phyloP scores from a whole-genome alignment of 2,888 invertebrate genomes.

The Lathronympha strigana region DNA sequence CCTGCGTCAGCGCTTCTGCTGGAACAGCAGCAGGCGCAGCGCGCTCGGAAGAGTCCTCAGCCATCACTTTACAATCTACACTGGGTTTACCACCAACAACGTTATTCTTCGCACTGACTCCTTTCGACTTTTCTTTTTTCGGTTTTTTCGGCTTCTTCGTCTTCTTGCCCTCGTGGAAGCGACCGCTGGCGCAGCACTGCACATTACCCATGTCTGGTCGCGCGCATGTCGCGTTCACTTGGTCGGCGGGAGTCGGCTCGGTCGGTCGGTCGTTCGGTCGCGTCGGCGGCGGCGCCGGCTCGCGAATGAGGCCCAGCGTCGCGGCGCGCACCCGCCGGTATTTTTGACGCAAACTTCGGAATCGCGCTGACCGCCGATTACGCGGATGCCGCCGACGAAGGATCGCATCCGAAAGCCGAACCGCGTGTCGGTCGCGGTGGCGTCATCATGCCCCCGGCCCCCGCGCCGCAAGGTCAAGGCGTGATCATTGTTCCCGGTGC shows the following conservation, averaged over 20 bases:
- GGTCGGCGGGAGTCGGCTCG: constrained; percentile 76
- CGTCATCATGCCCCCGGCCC: constrained; percentile 79
- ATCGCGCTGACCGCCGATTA: constrained; percentile 79
- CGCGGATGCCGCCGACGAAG: constrained; percentile 82
- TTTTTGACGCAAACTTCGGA: constrained; percentile 75
- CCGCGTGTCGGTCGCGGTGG: constrained; percentile 77
- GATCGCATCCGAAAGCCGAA: constrained; percentile 84
- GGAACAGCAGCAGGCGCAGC: constrained; percentile 63
- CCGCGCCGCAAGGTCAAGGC: constrained; percentile 82
- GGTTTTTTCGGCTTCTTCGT: constrained; percentile 67
- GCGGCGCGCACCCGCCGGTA: constrained; percentile 75
- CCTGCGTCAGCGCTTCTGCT: constrained; percentile 56
- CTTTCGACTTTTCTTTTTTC: constrained; percentile 50
- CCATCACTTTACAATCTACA: constrained; percentile 68
- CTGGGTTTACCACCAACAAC: constrained; percentile 67
- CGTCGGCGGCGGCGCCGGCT: constrained; percentile 82
- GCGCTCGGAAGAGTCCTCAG: constrained; percentile 68
- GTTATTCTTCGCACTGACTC: constrained; percentile 67
- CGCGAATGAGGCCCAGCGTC: constrained; percentile 74
- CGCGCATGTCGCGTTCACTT: constrained; percentile 80
- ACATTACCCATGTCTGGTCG: constrained; percentile 81
- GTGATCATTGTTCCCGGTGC: constrained; percentile 74
- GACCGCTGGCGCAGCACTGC: constrained; percentile 83
- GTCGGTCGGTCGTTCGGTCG: constrained; percentile 82
- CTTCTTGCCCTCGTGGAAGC: constrained; percentile 71